These are phyloP conservation scores for Carabus problematicus DNA, from an alignment of 2,888 invertebrate genomes.

Conservation along the genomic window DNA sequence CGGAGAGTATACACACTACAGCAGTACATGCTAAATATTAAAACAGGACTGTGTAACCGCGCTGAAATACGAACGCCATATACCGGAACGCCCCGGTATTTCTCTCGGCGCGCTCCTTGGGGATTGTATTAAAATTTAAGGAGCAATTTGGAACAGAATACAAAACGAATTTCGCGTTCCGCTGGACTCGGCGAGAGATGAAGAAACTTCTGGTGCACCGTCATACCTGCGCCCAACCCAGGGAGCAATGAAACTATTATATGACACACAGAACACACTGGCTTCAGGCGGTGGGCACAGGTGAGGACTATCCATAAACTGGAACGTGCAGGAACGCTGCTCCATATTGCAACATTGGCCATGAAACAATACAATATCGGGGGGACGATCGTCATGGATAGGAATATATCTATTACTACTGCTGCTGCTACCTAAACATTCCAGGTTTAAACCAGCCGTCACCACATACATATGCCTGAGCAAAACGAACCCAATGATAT, in stretches of 20 bases:
- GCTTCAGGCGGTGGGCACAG: conserved; percentile 12
- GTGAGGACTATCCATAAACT: conserved; percentile 21
- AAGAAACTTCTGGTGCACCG: conserved; percentile 33
- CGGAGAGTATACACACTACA: no score
- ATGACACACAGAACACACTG: neutral
- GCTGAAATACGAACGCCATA: conserved; percentile 42
- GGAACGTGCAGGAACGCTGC: no score
- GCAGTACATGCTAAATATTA: conserved; percentile 42
- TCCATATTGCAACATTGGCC: conserved; percentile 10
- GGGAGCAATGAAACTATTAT: conserved; percentile 40
- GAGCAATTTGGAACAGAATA: conserved; percentile 54
- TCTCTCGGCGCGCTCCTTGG: conserved; percentile 32
- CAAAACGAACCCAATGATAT: conserved; percentile 36
- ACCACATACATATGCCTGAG: conserved; percentile 7
- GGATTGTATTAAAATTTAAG: conserved; percentile 53
- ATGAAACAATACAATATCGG: conserved; percentile 40
- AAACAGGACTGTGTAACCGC: conserved; percentile 39
- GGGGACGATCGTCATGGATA: neutral
- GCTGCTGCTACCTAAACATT: no score
- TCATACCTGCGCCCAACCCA: neutral
- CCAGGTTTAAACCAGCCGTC: no score
- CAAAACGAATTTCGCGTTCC: conserved; percentile 50
- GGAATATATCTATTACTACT: no score
- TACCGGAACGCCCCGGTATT: conserved; percentile 41
- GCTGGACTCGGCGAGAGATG: conserved; percentile 47